Base-by-base conservation (phyloP, 2,113 vertebrate species). In the Microtus ochrogaster region DNA sequence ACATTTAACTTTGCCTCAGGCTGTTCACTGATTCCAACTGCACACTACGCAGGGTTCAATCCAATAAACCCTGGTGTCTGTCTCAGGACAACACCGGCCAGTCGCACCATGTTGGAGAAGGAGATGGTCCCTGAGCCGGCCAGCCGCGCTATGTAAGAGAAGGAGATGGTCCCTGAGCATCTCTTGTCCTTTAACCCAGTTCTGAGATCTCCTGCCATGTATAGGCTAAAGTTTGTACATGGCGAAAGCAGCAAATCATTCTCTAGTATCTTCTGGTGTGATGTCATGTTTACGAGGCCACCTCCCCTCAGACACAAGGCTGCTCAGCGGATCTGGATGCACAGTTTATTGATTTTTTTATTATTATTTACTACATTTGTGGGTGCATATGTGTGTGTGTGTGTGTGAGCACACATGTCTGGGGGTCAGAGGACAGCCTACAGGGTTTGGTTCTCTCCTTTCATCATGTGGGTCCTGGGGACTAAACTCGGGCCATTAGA, bases 1-100 rank as follows among this genome's bases (percentile, higher is more conserved):
- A 94, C n/a, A 87, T 83, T 95, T 78, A 93, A 39, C 36, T 78
- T 87, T 81, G 81, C 85, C 91, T 74, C 16, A 49, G 89, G 91
- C 63, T 94, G 24, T 39, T 87, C 21, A 47, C 0, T 92, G 92
- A 63, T 79, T 73, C 55, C 77, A 85, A 92, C 63, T 14, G 41
- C 30, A 49, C 26, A 58, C 77, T 84, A 5, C 33, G 92, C 63
- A 78, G 81, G 68, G 65, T 91, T 88, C 70, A 85, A 72, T n/a
- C 82, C 55, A 85, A 82, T 89, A 65, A 85, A 85, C n/a, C 41
- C 73, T 21, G 44, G 24, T 39, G 41, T 3, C 36, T 22, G n/a
- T 74, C 44, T 33, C n/a, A 85, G 28, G 52, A 65, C 19, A 55
- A 36, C 16, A 36, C 26, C 22, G 10, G 55, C 55, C 55, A 58